Evolutionary conservation across 2,888 invertebrate species (phyloP).

Genomic region (Acanthosepion pharaonis): DNA sequence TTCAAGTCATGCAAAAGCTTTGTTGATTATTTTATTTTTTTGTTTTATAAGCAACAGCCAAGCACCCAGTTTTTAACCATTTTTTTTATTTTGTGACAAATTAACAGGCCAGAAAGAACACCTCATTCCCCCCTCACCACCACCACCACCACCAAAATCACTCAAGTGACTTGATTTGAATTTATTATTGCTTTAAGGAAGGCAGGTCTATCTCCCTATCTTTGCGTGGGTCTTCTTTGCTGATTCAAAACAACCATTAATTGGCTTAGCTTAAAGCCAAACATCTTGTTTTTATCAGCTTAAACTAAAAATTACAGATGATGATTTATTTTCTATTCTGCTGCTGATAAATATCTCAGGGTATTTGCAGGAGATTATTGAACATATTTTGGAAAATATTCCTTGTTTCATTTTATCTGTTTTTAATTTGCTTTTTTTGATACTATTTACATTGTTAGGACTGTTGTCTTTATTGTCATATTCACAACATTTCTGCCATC

Average conservation of each 20-base stretch:
- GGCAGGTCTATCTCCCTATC: neutral
- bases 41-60: too few species aligned
- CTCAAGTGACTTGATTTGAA: neutral
- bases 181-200: neutral
- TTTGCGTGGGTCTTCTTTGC: neutral
- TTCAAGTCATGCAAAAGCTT: too few species aligned
- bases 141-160: neutral
- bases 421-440: too few species aligned
- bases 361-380: neutral
- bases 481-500: too few species aligned
- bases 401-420: too few species aligned
- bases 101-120: neutral
- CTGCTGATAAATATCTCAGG: neutral
- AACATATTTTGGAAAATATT: too few species aligned
- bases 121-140: rapidly evolving
- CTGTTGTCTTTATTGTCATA: too few species aligned
- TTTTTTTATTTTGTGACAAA: neutral
- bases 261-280: neutral
- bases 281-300: neutral
- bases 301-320: neutral
- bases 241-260: neutral
- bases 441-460: too few species aligned
- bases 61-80: neutral
- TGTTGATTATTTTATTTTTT: too few species aligned
- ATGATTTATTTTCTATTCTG: neutral